These are phyloP conservation scores for Palythoa heliodiscus DNA, from an alignment of 92 coral and sea anemone species.

Conservation along the genomic window DNA sequence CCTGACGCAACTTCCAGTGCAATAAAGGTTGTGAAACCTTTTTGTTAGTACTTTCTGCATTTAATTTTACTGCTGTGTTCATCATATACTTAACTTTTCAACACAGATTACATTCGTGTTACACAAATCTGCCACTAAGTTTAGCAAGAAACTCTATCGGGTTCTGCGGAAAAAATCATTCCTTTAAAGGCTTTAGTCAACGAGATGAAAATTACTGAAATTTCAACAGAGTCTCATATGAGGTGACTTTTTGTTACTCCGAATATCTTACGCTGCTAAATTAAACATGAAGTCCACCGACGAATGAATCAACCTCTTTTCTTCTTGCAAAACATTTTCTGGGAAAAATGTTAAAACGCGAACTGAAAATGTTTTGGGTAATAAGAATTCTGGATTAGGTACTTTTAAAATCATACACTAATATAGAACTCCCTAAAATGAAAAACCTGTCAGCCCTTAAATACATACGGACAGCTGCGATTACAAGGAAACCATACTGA, in stretches of 20 bases:
- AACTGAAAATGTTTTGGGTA: background rate
- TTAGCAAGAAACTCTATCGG: background rate
- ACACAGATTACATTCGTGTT: background rate
- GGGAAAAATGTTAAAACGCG: background rate
- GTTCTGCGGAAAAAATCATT: background rate
- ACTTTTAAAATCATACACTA: background rate
- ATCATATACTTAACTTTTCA: background rate
- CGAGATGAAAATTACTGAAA: no score
- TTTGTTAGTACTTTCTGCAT: slow-evolving; percentile 26
- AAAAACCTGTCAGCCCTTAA: no score
- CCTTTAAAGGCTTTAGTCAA: no score
- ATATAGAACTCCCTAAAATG: no score
- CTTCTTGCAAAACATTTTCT: background rate
- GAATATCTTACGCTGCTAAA: no score
- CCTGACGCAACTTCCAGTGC: background rate
- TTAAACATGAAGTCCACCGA: no score
- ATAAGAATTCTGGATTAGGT: background rate
- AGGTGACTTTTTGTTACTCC: no score
- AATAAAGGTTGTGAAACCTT: slow-evolving; percentile 10
- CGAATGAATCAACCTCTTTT: no score
- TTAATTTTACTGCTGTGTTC: background rate
- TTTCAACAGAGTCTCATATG: no score
- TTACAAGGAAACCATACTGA: background rate
- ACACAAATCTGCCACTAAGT: no score
- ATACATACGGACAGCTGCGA: no score